Evolutionary conservation across 2,888 invertebrate genomes (phyloP).

Genomic region (Nomada goodeniana): DNA sequence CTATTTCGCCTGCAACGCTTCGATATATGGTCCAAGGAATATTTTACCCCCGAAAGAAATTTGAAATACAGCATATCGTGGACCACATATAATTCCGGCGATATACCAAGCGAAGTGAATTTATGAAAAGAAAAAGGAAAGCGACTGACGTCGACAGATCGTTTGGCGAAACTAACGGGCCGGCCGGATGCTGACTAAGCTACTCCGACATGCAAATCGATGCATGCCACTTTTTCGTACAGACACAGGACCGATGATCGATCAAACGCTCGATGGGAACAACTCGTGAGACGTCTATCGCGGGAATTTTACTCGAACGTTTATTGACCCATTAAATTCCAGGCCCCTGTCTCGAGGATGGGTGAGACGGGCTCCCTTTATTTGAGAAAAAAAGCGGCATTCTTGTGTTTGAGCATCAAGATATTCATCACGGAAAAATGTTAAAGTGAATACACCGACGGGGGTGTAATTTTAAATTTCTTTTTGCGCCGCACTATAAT

Average conservation of each 20-base stretch:
- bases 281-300: conserved; percentile 41
- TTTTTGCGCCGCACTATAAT: too few species aligned
- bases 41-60: neutral
- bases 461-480: too few species aligned
- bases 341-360: neutral
- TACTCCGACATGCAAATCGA: conserved; percentile 79
- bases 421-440: neutral
- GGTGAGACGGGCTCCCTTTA: neutral
- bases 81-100: conserved; percentile 31
- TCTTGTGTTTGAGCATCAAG: neutral
- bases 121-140: conserved; percentile 65
- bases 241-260: conserved; percentile 51
- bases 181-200: conserved; percentile 76
- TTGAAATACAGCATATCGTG: conserved; percentile 3
- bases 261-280: conserved; percentile 46
- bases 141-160: conserved; percentile 60
- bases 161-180: conserved; percentile 65
- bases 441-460: neutral
- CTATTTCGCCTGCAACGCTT: neutral
- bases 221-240: conserved; percentile 60
- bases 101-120: conserved; percentile 40
- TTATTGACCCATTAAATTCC: conserved; percentile 50
- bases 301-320: conserved; percentile 48
- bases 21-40: neutral
- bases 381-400: neutral